A percentile compares a stretch with the other conserved stretches of the same genome.
These are phyloP conservation scores for Hiodon tergisus DNA, from an alignment of 2,113 vertebrate genomes.

Conservation along the genomic window DNA sequence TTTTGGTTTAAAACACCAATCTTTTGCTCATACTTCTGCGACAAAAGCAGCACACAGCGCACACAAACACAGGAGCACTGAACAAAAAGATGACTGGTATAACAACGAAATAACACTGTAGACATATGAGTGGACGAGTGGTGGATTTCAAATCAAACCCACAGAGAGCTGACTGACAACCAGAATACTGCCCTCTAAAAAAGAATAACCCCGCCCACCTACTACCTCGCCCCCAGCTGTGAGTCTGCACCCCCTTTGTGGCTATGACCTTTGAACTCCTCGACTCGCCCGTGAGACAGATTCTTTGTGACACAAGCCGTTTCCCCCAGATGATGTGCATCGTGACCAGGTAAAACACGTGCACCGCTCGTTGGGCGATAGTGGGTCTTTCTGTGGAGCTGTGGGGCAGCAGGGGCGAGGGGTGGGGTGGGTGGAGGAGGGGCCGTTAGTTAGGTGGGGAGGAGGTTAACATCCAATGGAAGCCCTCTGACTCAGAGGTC, in stretches of 20 bases:
- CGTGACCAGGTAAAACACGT: constrained; percentile 70
- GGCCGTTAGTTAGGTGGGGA: constrained; percentile 26
- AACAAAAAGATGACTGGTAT: constrained; percentile 41
- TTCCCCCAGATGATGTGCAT: constrained; percentile 67
- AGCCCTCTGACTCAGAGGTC: constrained; percentile 40
- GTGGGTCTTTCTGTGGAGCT: constrained; percentile 98
- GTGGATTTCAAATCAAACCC: constrained; percentile 34
- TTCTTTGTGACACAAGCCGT: constrained; percentile 30
- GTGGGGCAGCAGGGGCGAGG: constrained; percentile 36
- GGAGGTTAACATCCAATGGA: constrained; percentile 31
- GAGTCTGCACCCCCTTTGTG: background rate
- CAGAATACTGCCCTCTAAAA: background rate
- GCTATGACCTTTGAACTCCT: constrained; percentile 18
- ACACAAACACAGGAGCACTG: constrained; percentile 64
- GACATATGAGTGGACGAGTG: constrained; percentile 31
- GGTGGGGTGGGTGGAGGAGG: constrained; percentile 29
- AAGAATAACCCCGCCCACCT: background rate
- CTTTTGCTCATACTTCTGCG: constrained; percentile 32
- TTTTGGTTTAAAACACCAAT: constrained; percentile 51
- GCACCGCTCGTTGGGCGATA: constrained; percentile 86
- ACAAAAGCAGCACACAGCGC: constrained; percentile 32
- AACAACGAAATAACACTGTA: constrained; percentile 42
- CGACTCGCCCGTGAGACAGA: constrained; percentile 8
- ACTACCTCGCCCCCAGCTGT: background rate
- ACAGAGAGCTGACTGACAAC: constrained; percentile 31